phyloP scores from a whole-genome alignment of 2,797 vertebrate genomes.

The Gambusia yucatana region DNA sequence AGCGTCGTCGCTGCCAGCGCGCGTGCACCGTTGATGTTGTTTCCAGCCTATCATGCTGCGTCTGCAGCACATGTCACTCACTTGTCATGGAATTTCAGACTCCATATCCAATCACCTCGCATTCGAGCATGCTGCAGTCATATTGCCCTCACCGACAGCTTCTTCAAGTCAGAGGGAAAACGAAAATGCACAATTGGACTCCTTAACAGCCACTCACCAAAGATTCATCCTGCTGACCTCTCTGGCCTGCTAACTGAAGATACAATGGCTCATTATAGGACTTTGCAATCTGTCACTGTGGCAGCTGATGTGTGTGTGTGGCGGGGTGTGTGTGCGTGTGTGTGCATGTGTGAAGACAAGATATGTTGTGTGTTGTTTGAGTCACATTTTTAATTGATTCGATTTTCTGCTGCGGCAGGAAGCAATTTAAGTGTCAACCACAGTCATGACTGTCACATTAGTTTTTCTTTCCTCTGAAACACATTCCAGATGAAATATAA shows the following conservation, averaged over 20 bases:
- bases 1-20: conserved; percentile 21
- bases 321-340: background rate
- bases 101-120: conserved; percentile 47
- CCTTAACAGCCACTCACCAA: conserved; percentile 8
- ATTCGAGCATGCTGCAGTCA: conserved; percentile 40
- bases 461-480: conserved; percentile 8
- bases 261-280: conserved; percentile 8
- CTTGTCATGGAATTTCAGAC: conserved; percentile 51
- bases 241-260: conserved; percentile 17
- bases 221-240: conserved; percentile 22
- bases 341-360: background rate
- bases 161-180: conserved; percentile 15
- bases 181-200: background rate
- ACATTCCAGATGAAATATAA: conserved; percentile 16
- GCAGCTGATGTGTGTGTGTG: conserved; percentile 4
- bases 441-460: background rate
- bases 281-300: conserved; percentile 6
- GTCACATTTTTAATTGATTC: conserved; percentile 12
- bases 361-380: background rate
- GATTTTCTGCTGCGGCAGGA: conserved; percentile 1
- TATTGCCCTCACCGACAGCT: conserved; percentile 10
- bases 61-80: conserved; percentile 62
- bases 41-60: conserved; percentile 42
- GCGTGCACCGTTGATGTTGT: conserved; percentile 47
- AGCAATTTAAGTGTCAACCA: conserved; percentile 4